A percentile compares a stretch with the other conserved stretches of the same genome.
phyloP scores from a whole-genome alignment of 2,113 vertebrate genomes.

The Poecilia latipinna region DNA sequence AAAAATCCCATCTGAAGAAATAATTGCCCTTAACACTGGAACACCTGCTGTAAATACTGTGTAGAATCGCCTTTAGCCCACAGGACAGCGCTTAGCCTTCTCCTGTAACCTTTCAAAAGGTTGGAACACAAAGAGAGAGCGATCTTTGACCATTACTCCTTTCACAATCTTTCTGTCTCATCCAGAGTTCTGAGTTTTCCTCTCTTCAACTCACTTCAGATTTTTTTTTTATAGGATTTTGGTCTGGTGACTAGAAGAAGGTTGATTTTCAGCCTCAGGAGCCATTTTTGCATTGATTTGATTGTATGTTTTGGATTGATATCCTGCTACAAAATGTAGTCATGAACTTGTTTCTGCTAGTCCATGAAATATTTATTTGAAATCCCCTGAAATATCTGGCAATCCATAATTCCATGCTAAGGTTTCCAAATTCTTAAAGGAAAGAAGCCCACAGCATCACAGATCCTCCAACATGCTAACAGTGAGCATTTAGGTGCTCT shows the following conservation, averaged over 20 bases:
- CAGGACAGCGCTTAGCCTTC: not conserved
- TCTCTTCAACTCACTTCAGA: not conserved
- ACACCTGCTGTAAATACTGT: not conserved
- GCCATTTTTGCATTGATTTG: not conserved
- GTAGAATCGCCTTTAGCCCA: not conserved
- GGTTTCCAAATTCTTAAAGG: not conserved
- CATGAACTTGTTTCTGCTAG: not conserved
- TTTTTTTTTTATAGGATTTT: not conserved
- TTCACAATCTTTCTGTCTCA: not conserved
- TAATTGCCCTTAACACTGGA: not conserved
- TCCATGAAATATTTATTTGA: not conserved
- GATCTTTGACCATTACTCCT: not conserved
- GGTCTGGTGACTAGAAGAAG: not conserved
- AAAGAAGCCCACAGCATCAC: too few species aligned
- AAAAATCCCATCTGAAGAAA: too few species aligned
- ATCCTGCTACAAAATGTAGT: not conserved
- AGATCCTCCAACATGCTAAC: too few species aligned
- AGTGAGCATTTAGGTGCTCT: too few species aligned
- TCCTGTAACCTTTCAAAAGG: not conserved
- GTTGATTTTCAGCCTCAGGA: not conserved
- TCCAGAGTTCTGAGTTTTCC: too few species aligned
- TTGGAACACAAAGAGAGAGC: not conserved
- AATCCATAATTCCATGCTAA: not conserved
- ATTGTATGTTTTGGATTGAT: not conserved
- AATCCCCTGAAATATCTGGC: not conserved